Base-by-base conservation (phyloP, 2,113 vertebrate species). In the Xerus inauris region DNA sequence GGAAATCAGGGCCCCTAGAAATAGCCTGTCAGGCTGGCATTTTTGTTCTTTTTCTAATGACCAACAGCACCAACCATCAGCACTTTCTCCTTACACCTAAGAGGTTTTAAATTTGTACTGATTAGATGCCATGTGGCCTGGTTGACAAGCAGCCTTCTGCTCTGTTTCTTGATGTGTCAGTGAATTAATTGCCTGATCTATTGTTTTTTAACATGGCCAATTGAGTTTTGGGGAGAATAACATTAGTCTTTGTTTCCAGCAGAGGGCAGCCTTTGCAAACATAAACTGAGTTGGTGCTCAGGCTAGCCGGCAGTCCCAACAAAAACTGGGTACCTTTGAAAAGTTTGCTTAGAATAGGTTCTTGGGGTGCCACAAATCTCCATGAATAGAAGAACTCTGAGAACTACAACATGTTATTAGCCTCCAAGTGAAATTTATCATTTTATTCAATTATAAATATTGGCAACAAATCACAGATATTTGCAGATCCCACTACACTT, bases 211-310 rank as follows among this genome's bases (percentile, higher is more conserved):
- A 89, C 49, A 14, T 0, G 1, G 17, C 69, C 64, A 91, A 84
- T 89, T 87, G 54, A 80, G 54, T 42, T 86, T 97, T 28, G 14
- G 2, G 28, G 69, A 51, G 49, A 67, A 0, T 2, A 42, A 57
- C 30, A 6, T 9, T 20, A 54, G 14, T 30, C 5, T 75, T 77
- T 38, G n/a, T 47, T 32, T 28, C 93, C 97, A 96, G 82, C 76
- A 98, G 97, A 71, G 71, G 94, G 87, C 91, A 1, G 4, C 75
- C 93, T 95, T 89, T 67, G 89, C 95, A 80, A 89, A 96, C 30
- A 76, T 49, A 96, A 96, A 91, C 12, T 32, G 47, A 72, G 47
- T 73, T 54, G 47, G 26, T 47, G 30, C 45, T 64, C 20, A 28
- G 14, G 19, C 47, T 45, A 11, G 10, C 22, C 1, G 8, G 17